These are phyloP conservation scores for Tragulus kanchil DNA, from an alignment of 2,113 vertebrate genomes.

Conservation along the genomic window DNA sequence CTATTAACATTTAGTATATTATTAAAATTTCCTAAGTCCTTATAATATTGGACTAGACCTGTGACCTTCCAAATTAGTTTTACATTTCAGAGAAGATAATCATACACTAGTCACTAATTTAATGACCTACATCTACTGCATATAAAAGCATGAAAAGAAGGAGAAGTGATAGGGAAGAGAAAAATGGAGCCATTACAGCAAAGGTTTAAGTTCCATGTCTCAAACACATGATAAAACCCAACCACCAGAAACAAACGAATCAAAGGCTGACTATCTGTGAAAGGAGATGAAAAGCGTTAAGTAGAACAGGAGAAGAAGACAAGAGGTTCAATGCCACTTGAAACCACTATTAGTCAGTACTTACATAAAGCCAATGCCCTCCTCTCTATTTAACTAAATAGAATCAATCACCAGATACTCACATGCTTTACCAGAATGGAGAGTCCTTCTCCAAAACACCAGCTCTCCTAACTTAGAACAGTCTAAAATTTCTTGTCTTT, in stretches of 20 bases:
- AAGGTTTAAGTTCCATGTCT: background rate
- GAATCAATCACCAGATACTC: background rate
- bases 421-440: background rate
- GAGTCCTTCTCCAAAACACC: background rate
- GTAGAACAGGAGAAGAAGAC: background rate
- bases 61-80: background rate
- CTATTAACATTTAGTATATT: background rate
- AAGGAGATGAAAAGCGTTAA: background rate
- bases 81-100: background rate
- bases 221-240: constrained; percentile 31
- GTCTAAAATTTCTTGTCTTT: background rate
- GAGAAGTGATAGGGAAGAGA: background rate
- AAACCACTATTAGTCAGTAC: background rate
- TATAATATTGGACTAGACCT: background rate
- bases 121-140: background rate
- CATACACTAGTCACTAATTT: background rate
- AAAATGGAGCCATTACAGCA: background rate
- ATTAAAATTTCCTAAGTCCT: background rate
- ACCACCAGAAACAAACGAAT: background rate
- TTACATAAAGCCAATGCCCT: background rate
- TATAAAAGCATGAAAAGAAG: background rate
- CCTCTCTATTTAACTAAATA: background rate
- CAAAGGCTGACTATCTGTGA: background rate
- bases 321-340: background rate
- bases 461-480: background rate